Conservation (phyloP, 1,140 invertebrate genomes). For the Hyposmocoma kahamanoa region DNA sequence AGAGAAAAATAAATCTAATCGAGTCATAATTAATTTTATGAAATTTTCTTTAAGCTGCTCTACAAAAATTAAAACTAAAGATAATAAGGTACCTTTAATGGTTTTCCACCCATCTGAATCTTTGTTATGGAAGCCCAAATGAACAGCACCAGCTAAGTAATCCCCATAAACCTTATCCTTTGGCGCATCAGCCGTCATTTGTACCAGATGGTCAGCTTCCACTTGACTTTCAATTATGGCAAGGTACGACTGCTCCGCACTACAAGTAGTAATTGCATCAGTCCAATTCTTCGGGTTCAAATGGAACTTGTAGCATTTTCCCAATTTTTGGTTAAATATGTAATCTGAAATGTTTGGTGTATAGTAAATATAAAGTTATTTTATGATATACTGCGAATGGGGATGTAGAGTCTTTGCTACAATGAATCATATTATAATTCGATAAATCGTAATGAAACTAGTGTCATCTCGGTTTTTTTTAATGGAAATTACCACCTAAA, state of each 20-base stretch:
- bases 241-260: conserved; percentile 51
- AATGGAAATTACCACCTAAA: too few relatives aligned
- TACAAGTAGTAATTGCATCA: conserved; percentile 44
- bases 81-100: neutral
- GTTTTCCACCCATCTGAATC: conserved; percentile 26
- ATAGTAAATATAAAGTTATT: too few relatives aligned
- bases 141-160: neutral
- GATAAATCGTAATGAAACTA: too few relatives aligned
- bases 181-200: conserved; percentile 8
- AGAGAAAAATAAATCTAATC: too few relatives aligned
- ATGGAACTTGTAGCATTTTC: conserved; percentile 65
- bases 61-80: too few relatives aligned
- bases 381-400: too few relatives aligned
- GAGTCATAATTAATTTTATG: too few relatives aligned
- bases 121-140: conserved; percentile 26
- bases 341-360: neutral
- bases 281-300: conserved; percentile 45
- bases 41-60: too few relatives aligned
- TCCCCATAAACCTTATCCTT: neutral
- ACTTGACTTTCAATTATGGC: conserved; percentile 50
- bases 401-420: too few relatives aligned
- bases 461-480: too few relatives aligned
- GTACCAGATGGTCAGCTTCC: conserved; percentile 39
- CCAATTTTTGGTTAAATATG: conserved; percentile 17
- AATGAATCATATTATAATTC: too few relatives aligned